phyloP scores from a whole-genome alignment of 2,113 vertebrate species.

The Pluvianellus socialis region DNA sequence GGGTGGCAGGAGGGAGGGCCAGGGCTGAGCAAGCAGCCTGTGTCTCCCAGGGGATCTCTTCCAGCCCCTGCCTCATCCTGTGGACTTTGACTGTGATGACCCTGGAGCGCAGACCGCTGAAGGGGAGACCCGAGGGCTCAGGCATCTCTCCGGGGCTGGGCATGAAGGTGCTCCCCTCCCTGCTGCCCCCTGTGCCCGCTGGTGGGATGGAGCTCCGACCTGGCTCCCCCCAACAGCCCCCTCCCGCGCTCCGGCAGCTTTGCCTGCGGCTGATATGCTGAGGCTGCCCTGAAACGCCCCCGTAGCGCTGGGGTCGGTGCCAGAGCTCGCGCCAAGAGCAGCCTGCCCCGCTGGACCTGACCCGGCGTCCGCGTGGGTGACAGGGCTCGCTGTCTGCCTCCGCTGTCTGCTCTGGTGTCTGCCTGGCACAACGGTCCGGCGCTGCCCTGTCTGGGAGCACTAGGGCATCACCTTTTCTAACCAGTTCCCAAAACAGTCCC shows the following conservation, averaged over 20 bases:
- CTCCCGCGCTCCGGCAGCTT: not conserved
- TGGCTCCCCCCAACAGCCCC: not conserved
- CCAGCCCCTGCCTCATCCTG: not conserved
- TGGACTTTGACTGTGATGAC: not conserved
- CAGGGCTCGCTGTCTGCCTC: not conserved
- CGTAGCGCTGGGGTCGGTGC: not conserved
- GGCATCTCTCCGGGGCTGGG: not conserved
- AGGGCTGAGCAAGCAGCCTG: not conserved
- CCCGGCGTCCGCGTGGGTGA: accelerated
- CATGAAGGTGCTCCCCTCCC: not conserved
- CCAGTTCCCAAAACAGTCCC: not conserved
- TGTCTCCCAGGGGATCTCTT: not conserved
- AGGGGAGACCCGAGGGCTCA: not conserved
- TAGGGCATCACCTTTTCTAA: not conserved
- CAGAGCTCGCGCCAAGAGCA: not conserved
- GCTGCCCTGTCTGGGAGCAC: not conserved
- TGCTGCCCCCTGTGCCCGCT: not conserved
- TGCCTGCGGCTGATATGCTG: not conserved
- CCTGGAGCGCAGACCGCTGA: not conserved
- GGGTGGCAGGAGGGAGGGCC: not conserved
- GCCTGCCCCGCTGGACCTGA: not conserved
- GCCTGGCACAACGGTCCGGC: not conserved
- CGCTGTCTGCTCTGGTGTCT: not conserved
- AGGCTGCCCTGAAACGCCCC: not conserved
- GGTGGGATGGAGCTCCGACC: not conserved